Evolutionary conservation across 2,797 vertebrate genomes (phyloP).

Genomic region (Esox lucius): DNA sequence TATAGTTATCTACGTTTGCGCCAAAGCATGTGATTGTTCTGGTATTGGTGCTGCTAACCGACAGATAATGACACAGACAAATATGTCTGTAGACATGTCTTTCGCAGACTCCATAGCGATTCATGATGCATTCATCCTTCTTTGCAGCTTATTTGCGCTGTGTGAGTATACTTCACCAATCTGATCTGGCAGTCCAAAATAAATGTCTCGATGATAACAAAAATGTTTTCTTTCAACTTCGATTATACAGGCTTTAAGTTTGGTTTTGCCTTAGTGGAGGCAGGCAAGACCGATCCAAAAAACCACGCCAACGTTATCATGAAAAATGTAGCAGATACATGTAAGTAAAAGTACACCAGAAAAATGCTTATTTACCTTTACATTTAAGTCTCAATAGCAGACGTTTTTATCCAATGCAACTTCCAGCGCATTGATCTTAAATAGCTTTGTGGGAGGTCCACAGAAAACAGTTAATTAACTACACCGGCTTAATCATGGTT

Average conservation of each 20-base stretch:
- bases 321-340: conserved; percentile 1
- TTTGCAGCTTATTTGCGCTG: conserved; percentile 1
- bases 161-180: not conserved
- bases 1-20: too few relatives aligned
- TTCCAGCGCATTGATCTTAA: too few relatives aligned
- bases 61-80: not conserved
- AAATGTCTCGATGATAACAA: too few relatives aligned
- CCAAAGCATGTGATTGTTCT: too few relatives aligned
- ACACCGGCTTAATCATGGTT: too few relatives aligned
- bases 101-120: not conserved
- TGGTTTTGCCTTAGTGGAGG: conserved; percentile 9
- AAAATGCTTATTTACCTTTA: too few relatives aligned
- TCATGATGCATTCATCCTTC: conserved; percentile 4
- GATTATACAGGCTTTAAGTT: conserved; percentile 6
- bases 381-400: too few relatives aligned
- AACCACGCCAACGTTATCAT: not conserved
- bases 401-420: too few relatives aligned
- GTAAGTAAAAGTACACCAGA: not conserved
- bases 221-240: not conserved
- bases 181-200: too few relatives aligned
- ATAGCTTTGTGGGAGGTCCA: too few relatives aligned
- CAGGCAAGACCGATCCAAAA: conserved; percentile 1
- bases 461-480: too few relatives aligned
- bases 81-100: not conserved
- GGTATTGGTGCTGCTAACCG: not conserved